Conservation (phyloP, 2,113 vertebrate species). For the Phalacrocorax brasilianus region DNA sequence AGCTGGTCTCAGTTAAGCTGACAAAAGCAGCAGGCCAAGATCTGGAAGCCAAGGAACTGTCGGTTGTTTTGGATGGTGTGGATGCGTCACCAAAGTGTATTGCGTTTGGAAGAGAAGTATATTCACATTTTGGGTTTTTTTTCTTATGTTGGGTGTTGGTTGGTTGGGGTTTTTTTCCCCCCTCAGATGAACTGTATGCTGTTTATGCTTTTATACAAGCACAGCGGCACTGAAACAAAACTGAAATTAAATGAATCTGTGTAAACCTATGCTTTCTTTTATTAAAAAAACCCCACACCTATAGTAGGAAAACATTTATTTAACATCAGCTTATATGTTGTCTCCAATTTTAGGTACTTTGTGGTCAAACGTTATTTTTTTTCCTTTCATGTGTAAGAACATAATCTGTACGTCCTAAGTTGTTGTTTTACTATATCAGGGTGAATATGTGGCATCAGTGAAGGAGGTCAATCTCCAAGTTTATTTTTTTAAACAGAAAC, state of each 20-base stretch:
- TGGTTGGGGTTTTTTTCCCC: background rate
- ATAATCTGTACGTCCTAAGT: background rate
- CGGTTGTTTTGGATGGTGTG: constrained; percentile 78
- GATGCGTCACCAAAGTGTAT: constrained; percentile 71
- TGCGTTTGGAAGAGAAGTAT: constrained; percentile 85
- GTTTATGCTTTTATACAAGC: background rate
- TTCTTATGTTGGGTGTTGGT: background rate
- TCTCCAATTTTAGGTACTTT: background rate
- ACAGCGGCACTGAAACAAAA: background rate
- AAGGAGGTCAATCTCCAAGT: constrained; percentile 78
- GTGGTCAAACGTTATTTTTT: background rate
- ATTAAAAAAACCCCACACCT: background rate
- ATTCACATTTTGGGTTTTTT: background rate
- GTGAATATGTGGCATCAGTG: constrained; percentile 84
- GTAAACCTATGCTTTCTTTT: background rate
- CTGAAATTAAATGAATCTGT: background rate
- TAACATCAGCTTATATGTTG: background rate
- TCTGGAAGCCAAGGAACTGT: constrained; percentile 76
- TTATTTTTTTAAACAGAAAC: constrained; percentile 88
- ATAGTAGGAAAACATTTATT: background rate
- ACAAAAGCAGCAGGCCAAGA: constrained; percentile 80
- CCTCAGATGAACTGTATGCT: accelerated
- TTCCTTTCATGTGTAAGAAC: background rate
- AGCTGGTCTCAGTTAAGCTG: constrained; percentile 84
- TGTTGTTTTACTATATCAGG: constrained; percentile 66